Base-by-base conservation (phyloP, 2,888 invertebrate genomes). In the Autographa gamma region DNA sequence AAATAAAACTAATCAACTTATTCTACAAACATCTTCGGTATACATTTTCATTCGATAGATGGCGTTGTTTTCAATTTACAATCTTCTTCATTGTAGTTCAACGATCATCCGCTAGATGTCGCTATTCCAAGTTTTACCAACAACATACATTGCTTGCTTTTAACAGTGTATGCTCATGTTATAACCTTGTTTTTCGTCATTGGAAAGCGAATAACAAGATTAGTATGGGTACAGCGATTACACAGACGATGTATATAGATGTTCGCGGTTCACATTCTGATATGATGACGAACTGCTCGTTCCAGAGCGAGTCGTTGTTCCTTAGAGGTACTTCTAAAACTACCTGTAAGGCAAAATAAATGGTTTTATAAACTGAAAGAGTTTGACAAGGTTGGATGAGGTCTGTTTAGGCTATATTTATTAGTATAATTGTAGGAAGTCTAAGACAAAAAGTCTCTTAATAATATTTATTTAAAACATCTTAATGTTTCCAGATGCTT, bases 241-340 rank as follows among this genome's bases (percentile, higher is more conserved):
- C 97, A 86, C 97, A 97, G 59, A 96, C 88, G 38, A 97, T 90
- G 88, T 98, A 98, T 14, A 98, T 85, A 0, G 97, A 95, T 0
- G 97, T 97, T 74, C 98, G 93, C 0, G 98, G 98, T 85, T 97
- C 97, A 82, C 98, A 98, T 79, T 97, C 97, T 0, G 97, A 97
- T 32, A 97, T 96, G 5, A 97, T 97, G 14, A 97, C 96, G 86
- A 97, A 97, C 77, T 97, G 97, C 78, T 97, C 97, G 90, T 97
- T 97, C 97, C 97, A 97, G 0, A 97, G 91, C 0, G 97, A 96
- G 69, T 97, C 97, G 87, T 97, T 97, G 82, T 94, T 94, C 3
- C 95, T 90, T 0, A 97, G 90, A 0, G 97, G 97, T 0, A 97
- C 91, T 87, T 97, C 97, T 80, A 98, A 91, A 0, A 98, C 97